Evolutionary conservation across 1,140 invertebrate genomes (phyloP).

Genomic region (Papilio aristodemus): DNA sequence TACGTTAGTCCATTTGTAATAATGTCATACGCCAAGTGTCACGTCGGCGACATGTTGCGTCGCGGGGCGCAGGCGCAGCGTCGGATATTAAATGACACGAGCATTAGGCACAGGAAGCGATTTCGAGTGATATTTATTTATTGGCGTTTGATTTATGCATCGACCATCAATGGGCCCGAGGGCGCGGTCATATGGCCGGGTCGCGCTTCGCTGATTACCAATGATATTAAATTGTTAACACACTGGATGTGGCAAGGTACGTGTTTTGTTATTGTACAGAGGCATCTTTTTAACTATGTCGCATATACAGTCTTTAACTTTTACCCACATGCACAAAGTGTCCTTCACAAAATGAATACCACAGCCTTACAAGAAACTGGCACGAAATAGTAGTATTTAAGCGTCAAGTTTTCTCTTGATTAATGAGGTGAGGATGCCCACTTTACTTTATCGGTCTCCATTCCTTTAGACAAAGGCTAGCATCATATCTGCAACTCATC

Average conservation of each 20-base stretch:
- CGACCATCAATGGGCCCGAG: slow-evolving; percentile 60
- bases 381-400: too few species aligned
- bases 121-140: slow-evolving; percentile 69
- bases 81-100: slow-evolving; percentile 49
- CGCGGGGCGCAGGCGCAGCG: slow-evolving; percentile 32
- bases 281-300: too few species aligned
- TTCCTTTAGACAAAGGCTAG: too few species aligned
- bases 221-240: slow-evolving; percentile 4
- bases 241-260: not conserved
- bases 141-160: slow-evolving; percentile 73
- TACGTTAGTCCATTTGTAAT: not conserved
- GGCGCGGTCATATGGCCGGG: slow-evolving; percentile 64
- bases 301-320: too few species aligned
- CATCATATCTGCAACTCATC: too few species aligned
- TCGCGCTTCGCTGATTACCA: slow-evolving; percentile 50
- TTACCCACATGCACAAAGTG: too few species aligned
- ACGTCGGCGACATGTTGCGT: not conserved
- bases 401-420: too few species aligned
- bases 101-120: slow-evolving; percentile 63
- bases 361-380: too few species aligned
- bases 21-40: slow-evolving; percentile 31
- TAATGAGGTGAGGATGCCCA: too few species aligned
- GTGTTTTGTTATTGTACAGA: too few species aligned
- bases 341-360: too few species aligned
- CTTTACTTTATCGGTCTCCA: too few species aligned